These are phyloP conservation scores for Pissodes strobi DNA, from an alignment of 1,140 invertebrate species.

Conservation along the genomic window DNA sequence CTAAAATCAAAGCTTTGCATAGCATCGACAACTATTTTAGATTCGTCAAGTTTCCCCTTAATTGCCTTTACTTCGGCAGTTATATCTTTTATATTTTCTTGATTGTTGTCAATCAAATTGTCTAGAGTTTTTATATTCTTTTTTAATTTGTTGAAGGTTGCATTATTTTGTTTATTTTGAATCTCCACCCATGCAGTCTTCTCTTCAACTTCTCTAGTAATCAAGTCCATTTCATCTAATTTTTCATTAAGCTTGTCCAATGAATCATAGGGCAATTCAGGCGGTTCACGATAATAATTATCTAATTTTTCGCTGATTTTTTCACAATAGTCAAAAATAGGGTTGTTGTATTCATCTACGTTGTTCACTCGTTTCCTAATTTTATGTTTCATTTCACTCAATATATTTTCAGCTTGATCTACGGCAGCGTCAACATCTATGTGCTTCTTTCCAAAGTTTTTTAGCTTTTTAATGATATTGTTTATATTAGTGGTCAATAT, in stretches of 20 bases:
- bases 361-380: conserved; percentile 31
- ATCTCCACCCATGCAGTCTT: conserved; percentile 18
- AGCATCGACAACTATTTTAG: conserved; percentile 11
- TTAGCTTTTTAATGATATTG: conserved; percentile 5
- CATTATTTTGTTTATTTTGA: conserved; percentile 36
- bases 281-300: conserved; percentile 16
- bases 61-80: conserved; percentile 21
- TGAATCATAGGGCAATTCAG: conserved; percentile 22
- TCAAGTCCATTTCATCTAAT: conserved; percentile 35
- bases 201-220: conserved; percentile 20
- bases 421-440: conserved; percentile 41
- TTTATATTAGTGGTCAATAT: conserved; percentile 4
- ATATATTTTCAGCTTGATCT: conserved; percentile 37
- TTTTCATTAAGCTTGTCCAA: conserved; percentile 39
- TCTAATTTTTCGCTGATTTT: conserved; percentile 33
- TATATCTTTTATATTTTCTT: conserved; percentile 32
- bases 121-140: conserved; percentile 26
- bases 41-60: conserved; percentile 17
- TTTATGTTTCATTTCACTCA: conserved; percentile 39
- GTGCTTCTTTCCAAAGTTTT: conserved; percentile 47
- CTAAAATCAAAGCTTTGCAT: conserved; percentile 32
- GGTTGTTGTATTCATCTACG: conserved; percentile 19
- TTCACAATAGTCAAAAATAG: conserved; percentile 34
- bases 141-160: conserved; percentile 15
- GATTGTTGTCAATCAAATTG: conserved; percentile 15